Base-by-base conservation (phyloP, 1,140 invertebrate species). In the Drosophila kanapiae region DNA sequence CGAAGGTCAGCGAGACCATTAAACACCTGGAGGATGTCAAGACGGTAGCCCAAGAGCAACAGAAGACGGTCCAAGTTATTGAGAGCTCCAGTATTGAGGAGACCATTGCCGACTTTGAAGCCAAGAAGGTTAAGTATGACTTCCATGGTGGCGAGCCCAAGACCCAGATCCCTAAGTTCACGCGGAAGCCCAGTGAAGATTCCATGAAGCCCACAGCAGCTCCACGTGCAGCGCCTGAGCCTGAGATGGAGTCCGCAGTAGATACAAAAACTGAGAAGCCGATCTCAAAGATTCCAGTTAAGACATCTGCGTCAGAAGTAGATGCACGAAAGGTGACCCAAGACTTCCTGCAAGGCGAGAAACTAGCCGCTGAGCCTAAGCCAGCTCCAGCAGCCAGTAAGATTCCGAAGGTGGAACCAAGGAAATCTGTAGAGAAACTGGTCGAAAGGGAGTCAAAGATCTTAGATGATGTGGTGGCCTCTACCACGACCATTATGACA, bases 101-200 rank as follows among this genome's bases (percentile, higher is more conserved):
- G 13, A 92, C 91, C 63, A 92, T 92, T 43, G 91, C 91, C 4
- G 91, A 92, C 7, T 92, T 92, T 8, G 91, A 92, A 47, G 91
- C 91, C 14, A 92, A 91, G 29, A 91, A 92, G 29, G 91, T 92
- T 0, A 91, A 78, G 42, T 92, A 92, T 40, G 91, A 92, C 65
- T 91, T 91, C 37, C 88, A 91, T 57, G 88, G 88, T 3, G 74
- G 85, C 11, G 88, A 91, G 43, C 88, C 88, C 29, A 91, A 91
- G 23, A 90, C 85, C 3, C 85, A 90, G 53, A 90, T 90, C n/a
- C 85, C 85, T 1, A 90, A 90, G 31, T 70, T 91, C 6, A 70
- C 88, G 0, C 74, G 67, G n/a, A 82, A 85, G 37, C 38, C 78
- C 4, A 90, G 75, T 40, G 78, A 90, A 6, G 86, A 88, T 4